These are phyloP conservation scores for Myioborus melanocephalus DNA, from an alignment of 2,797 vertebrate species.

Conservation along the genomic window DNA sequence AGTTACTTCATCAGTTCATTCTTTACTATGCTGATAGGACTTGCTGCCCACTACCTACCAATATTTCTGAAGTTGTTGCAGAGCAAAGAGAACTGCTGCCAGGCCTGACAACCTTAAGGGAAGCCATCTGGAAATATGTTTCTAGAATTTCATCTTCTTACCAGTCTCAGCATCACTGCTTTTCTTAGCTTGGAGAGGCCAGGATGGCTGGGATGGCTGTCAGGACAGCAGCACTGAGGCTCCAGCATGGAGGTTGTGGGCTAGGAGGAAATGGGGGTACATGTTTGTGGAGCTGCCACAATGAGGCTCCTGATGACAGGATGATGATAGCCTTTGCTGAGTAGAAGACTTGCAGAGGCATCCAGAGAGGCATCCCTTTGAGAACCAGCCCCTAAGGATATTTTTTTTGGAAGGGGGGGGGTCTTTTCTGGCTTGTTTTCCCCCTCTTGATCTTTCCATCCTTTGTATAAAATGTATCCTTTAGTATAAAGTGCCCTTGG, in stretches of 20 bases:
- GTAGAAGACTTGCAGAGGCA: background rate
- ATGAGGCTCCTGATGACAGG: background rate
- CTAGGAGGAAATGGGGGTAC: background rate
- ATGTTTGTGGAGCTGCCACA: background rate
- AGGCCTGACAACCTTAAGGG: background rate
- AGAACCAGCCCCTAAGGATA: background rate
- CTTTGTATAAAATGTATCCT: background rate
- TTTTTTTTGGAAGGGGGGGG: fast-evolving
- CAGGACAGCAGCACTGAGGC: background rate
- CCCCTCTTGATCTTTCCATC: background rate
- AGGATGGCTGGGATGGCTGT: background rate
- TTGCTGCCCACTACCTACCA: background rate
- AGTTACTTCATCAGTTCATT: background rate
- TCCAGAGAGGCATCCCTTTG: background rate
- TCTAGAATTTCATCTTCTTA: background rate
- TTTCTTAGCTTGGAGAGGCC: background rate
- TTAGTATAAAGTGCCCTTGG: background rate
- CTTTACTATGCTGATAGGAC: background rate
- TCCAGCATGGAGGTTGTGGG: background rate
- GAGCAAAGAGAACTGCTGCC: background rate
- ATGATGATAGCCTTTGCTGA: background rate
- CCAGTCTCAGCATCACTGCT: background rate
- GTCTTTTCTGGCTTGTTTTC: background rate
- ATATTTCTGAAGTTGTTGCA: background rate
- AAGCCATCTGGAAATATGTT: background rate